phyloP scores from a whole-genome alignment of 2,797 vertebrate genomes.

The Hippopotamyrus pictus region DNA sequence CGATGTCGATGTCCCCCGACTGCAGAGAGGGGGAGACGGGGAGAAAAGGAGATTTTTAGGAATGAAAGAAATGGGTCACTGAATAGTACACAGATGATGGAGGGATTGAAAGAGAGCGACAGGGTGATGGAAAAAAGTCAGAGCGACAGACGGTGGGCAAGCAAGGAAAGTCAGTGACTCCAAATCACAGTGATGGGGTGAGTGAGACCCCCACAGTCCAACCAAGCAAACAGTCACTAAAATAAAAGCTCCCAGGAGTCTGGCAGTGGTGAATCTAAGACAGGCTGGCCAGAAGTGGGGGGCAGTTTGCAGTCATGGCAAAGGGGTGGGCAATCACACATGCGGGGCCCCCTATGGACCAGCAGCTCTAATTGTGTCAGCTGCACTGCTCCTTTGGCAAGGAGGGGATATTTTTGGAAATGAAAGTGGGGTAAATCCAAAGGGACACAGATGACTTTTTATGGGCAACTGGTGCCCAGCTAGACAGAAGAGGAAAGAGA shows the following conservation, averaged over 20 bases:
- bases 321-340: not conserved
- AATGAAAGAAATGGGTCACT: not conserved
- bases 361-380: conserved; percentile 15
- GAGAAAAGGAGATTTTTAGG: conserved; percentile 16
- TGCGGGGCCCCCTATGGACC: not conserved
- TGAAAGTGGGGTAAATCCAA: conserved; percentile 15
- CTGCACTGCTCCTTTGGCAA: not conserved
- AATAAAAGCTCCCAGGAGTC: not conserved
- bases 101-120: not conserved
- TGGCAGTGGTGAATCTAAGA: not conserved
- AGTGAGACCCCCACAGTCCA: not conserved
- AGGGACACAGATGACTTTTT: not conserved
- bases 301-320: not conserved
- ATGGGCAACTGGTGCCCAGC: not conserved
- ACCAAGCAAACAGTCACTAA: not conserved
- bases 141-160: not conserved
- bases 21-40: conserved; percentile 42
- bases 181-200: not conserved
- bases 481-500: not conserved
- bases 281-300: no score
- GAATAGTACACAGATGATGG: not conserved
- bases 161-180: not conserved
- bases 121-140: not conserved
- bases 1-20: conserved; percentile 96
- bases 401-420: conserved; percentile 21